Evolutionary conservation across 2,797 vertebrate genomes (phyloP), one percentile per base, ranked within the genome.

Genomic region (Periparus ater): DNA sequence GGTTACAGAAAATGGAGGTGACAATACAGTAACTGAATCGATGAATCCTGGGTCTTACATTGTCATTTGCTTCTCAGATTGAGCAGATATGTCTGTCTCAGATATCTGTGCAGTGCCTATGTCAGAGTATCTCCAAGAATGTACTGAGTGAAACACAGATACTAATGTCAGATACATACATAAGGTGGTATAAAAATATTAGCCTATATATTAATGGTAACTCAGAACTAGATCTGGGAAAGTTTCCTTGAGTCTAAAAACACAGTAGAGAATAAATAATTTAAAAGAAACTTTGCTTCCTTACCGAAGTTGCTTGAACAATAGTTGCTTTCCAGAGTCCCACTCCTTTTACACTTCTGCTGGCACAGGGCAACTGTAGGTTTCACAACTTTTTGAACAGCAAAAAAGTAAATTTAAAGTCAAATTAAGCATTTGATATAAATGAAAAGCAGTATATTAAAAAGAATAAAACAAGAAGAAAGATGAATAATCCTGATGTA

Each of bases 251-350:
- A 88, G 88, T 87, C 53, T 87, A 93, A 96, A 93, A 91, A 60
- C 36, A 68, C 38, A 47, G 50, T 70, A 61, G 51, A 51, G 38
- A 74, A 65, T 93, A 72, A 88, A 68, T 93, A 82, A 45, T 60
- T 82, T 79, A 74, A 89, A 90, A 95, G 85, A 93, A 96, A 92
- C 67, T 85, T 70, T 68, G 40, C 21, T 81, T 92, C 86, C 99
- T 98, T 98, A 99, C 99, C 99, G 11, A 99, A 99, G 97, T 99
- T 98, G 97, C 99, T 99, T 88, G 99, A 98, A 97, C 99, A 99
- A 63, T 99, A 99, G 98, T 99, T 99, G 97, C 98, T 99, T 97
- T 99, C 98, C 40, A 99, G 98, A 87, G 98, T 99, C 91, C 99
- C 99, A 3, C 93, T 98, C 91, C 98, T 98, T 96, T 98, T 99